These are phyloP conservation scores for Forbesichthys agassizii DNA, from an alignment of 2,113 vertebrate species.

Conservation along the genomic window DNA sequence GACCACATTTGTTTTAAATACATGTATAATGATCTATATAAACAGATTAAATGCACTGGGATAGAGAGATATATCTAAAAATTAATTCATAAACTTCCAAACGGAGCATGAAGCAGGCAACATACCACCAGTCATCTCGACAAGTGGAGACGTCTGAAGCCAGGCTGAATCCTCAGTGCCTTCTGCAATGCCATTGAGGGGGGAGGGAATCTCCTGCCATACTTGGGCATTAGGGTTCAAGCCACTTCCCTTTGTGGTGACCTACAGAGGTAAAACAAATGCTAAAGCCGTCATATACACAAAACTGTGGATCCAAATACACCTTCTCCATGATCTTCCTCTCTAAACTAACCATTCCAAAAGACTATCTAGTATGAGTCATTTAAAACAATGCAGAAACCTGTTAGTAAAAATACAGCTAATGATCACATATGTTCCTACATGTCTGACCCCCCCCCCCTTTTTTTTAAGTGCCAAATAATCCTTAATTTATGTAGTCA, in stretches of 20 bases:
- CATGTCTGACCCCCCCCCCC: too few relatives aligned
- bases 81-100: too few relatives aligned
- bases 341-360: slow-evolving; percentile 5
- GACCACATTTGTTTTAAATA: neutral
- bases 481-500: too few relatives aligned
- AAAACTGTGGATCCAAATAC: neutral
- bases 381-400: neutral
- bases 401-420: too few relatives aligned
- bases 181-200: slow-evolving; percentile 75
- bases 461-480: too few relatives aligned
- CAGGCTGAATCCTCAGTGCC: slow-evolving; percentile 82
- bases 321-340: too few relatives aligned
- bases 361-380: slow-evolving; percentile 21
- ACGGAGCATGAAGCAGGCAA: neutral
- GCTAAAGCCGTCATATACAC: neutral
- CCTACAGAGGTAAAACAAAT: slow-evolving; percentile 71
- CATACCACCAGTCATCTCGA: slow-evolving; percentile 81
- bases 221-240: slow-evolving; percentile 98
- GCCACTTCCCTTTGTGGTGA: slow-evolving; percentile 92
- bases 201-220: slow-evolving; percentile 90
- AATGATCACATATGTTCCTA: too few relatives aligned
- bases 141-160: slow-evolving; percentile 71
- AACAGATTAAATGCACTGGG: too few relatives aligned
- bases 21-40: too few relatives aligned
- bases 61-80: too few relatives aligned